Evolutionary conservation across 2,113 vertebrate genomes (phyloP), one percentile per base, ranked within the genome.

Genomic region (Cephalopterus ornatus): DNA sequence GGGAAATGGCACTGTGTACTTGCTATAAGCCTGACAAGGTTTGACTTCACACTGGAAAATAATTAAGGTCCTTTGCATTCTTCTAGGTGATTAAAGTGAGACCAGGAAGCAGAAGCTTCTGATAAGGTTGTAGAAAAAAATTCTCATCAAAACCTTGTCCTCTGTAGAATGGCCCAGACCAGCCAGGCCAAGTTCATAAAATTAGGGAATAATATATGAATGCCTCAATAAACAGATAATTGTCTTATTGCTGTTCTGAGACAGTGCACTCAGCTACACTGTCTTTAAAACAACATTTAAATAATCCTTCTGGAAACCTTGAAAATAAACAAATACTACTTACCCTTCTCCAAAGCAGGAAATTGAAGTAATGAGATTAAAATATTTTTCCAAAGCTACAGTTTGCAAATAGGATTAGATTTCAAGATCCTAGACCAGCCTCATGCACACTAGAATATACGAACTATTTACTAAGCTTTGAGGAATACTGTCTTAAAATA

Each of bases 351-450:
- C 50, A 85, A 95, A 92, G 71, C 68, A 95, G 89, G 89, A 96
- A 94, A 96, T 62, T 66, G 50, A 94, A 83, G 37, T 90, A 95
- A 95, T 88, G 39, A 96, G 71, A 89, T 95, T 88, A 89, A 95
- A 79, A 61, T 89, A 70, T 83, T 88, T 89, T 92, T 89, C 53
- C 52, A 78, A 92, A 94, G 50, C 58, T 91, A 94, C 33, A 58
- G 33, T 83, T 79, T 85, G 50, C 78, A 95, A 93, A 92, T 22
- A 93, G 37, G 63, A 96, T 95, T 93, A 96, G 46, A 53, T 82
- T 32, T 89, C 77, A 66, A 75, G 77, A 89, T 89, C 53, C 49
- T 68, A 88, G 84, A 83, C 32, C 23, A 82, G 62, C 41, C 46
- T 89, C 65, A 92, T 95, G 53, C 32, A 58, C 32, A 33, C 52